These are phyloP conservation scores for Brotula barbata DNA, from an alignment of 2,797 vertebrate genomes.

Conservation along the genomic window DNA sequence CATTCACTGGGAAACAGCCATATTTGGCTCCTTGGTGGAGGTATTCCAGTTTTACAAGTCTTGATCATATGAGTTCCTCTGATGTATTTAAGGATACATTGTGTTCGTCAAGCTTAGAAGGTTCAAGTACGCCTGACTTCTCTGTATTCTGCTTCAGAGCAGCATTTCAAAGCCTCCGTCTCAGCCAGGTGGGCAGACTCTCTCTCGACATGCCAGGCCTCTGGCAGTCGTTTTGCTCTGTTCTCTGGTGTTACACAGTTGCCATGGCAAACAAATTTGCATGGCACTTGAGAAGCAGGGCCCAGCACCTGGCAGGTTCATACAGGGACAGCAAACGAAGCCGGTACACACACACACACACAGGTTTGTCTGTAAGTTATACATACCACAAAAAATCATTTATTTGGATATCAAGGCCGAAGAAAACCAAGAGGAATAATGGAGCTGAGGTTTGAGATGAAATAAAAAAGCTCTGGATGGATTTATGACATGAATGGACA, in stretches of 20 bases:
- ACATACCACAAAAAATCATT: constrained; percentile 4
- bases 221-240: constrained; percentile 38
- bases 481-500: too few relatives aligned
- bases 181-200: background rate
- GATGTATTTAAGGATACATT: too few relatives aligned
- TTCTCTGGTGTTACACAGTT: constrained; percentile 36
- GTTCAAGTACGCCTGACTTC: too few relatives aligned
- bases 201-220: constrained; percentile 40
- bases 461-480: too few relatives aligned
- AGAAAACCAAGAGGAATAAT: constrained; percentile 23
- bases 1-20: too few relatives aligned
- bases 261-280: constrained; percentile 52
- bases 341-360: background rate
- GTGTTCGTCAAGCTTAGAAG: too few relatives aligned
- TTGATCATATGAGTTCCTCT: too few relatives aligned
- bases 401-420: constrained; percentile 13
- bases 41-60: too few relatives aligned
- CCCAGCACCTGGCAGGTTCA: constrained; percentile 27
- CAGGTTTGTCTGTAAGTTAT: background rate
- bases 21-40: too few relatives aligned
- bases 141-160: too few relatives aligned
- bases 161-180: too few relatives aligned
- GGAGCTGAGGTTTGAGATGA: too few relatives aligned
- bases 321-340: constrained; percentile 19
- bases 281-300: constrained; percentile 34